Base-by-base conservation (phyloP, 2,888 invertebrate genomes). In the Seladonia tumulorum region DNA sequence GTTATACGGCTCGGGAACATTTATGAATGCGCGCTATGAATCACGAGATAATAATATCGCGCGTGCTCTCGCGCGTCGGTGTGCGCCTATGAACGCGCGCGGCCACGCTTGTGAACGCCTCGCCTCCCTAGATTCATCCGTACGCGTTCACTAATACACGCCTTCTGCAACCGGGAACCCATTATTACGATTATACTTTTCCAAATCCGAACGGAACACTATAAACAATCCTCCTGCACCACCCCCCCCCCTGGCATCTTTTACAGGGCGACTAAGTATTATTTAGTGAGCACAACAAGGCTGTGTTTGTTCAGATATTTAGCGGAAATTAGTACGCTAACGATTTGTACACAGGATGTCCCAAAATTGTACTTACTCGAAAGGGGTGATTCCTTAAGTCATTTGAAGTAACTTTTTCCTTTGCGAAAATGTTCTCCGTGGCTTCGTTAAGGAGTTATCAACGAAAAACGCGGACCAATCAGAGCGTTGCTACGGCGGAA, bases 11-110 rank as follows among this genome's bases (percentile, higher is more conserved):
- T 90, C 88, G 87, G 86, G 87, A 89, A 93, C 93, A 91, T 93
- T 93, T 94, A 94, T 94, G 93, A 94, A 94, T 93, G 90, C 93
- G 91, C 85, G 91, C 92, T 92, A 94, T 94, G 93, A 93, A 94
- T 94, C 93, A 93, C 90, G 91, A 92, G 93, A 93, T 94, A 93
- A 94, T 94, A 93, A 93, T 92, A 92, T 91, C 92, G 86, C 81
- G 83, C 76, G 66, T n/a, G 42, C 71, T 71, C 60, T 49, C 70
- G 74, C 82, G 74, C 88, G 87, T 79, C 25, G 68, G 42, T 18
- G 60, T 39, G 76, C 29, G 80, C 68, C 68, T 81, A 83, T 85
- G 84, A 86, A 82, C 85, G 85, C 81, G 57, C 29, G 35, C 63
- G 29, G 18, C 35, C 76, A 66, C 35, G 80, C 66, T 76, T 80